Conservation (phyloP, 1,140 invertebrate species). For the Bombus superbus region DNA sequence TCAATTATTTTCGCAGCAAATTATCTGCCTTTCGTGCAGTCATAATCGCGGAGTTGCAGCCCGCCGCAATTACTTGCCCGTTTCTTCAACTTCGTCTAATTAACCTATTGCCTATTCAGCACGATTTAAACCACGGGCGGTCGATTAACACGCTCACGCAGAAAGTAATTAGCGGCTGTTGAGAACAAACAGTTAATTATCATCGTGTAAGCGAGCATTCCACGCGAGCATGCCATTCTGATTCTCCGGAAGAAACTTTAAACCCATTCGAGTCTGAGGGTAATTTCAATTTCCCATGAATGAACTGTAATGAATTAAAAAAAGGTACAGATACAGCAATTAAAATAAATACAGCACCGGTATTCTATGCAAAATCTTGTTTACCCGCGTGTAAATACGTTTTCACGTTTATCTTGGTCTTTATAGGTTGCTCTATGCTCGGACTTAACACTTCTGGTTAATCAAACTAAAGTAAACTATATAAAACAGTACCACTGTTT, state of each 20-base stretch:
- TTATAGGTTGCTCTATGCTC: too few relatives aligned
- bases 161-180: constrained; percentile 20
- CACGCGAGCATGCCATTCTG: constrained; percentile 17
- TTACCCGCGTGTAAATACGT: too few relatives aligned
- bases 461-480: too few relatives aligned
- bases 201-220: constrained; percentile 1
- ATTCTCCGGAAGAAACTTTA: background rate
- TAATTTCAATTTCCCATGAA: background rate
- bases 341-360: too few relatives aligned
- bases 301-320: background rate
- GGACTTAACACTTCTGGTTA: too few relatives aligned
- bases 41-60: background rate
- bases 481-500: too few relatives aligned
- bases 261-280: background rate
- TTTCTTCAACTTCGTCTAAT: constrained; percentile 25
- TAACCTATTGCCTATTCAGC: constrained; percentile 41
- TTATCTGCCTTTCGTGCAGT: background rate
- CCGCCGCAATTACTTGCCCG: background rate
- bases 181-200: constrained; percentile 23
- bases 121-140: constrained; percentile 34
- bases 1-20: background rate
- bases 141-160: constrained; percentile 2
- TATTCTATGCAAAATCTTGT: too few relatives aligned
- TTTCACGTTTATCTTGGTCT: too few relatives aligned
- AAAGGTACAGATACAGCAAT: too few relatives aligned